Evolutionary conservation across 2,113 vertebrate species (phyloP), one percentile per base, ranked within the genome.

Genomic region (Lutjanus erythropterus): DNA sequence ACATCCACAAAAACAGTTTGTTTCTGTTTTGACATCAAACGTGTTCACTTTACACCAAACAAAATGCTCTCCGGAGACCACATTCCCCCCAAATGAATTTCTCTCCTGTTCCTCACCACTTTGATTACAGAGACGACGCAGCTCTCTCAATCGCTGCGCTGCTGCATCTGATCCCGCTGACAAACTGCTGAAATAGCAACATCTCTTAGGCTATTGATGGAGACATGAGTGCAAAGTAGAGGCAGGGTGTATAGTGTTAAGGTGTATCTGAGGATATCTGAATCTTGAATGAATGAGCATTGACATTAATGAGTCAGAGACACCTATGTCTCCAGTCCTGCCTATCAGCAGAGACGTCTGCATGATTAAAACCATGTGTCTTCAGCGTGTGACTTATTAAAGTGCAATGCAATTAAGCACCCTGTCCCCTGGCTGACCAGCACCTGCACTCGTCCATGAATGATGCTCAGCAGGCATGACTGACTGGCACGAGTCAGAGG

Each of bases 311-410:
- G 66, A 84, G 64, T 56, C 69, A 14, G n/a, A 41, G 52, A 33
- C 77, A 78, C 70, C 78, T 71, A 31, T 75, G 75, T 80, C 89
- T 83, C 46, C 67, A 50, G 35, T 23, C 41, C 59, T 52, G 74
- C 47, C 79, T 76, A 86, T 88, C 86, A 83, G 59, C 66, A 46
- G 60, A 78, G 87, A 90, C 80, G 80, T 90, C 83, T 80, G 85
- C 80, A 69, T 89, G 87, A 93, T 92, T 92, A 88, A 92, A 88
- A 72, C 67, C 78, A 81, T 62, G 64, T 71, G 78, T 84, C 85
- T 85, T 88, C 87, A 82, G 68, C 62, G 65, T 91, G 84, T 88
- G 85, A 95, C 92, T 92, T 93, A 92, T 94, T 90, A 88, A 88
- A 93, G 90, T 87, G 89, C 80, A 87, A 72, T 86, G 86, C 88